Evolutionary conservation across 1,140 invertebrate species (phyloP).

Genomic region (Bacillus rossius): DNA sequence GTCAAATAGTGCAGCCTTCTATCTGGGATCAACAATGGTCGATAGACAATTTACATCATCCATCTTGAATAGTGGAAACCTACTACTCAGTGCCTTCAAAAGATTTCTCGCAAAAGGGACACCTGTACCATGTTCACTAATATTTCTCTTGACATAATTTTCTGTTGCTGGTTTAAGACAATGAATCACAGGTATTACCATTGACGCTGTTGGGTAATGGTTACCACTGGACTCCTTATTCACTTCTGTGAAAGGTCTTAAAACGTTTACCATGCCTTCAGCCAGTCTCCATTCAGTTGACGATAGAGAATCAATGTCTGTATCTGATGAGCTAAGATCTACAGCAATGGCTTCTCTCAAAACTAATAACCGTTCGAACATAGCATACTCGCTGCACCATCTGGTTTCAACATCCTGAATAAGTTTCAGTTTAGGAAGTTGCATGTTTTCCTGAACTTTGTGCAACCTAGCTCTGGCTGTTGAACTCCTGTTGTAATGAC

Average conservation of each 20-base stretch:
- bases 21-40: slow-evolving; percentile 2
- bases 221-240: background rate
- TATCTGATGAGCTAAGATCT: background rate
- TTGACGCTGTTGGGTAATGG: slow-evolving; percentile 1
- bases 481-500: slow-evolving; percentile 10
- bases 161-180: background rate
- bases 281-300: background rate
- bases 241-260: background rate
- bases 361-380: slow-evolving; percentile 22
- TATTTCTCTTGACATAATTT: background rate
- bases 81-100: background rate
- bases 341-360: slow-evolving; percentile 19
- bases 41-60: background rate
- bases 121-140: no score
- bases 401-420: slow-evolving; percentile 25
- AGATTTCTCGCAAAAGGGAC: background rate
- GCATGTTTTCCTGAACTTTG: slow-evolving; percentile 17
- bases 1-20: background rate
- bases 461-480: slow-evolving; percentile 15
- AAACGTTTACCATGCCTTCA: background rate
- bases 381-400: slow-evolving; percentile 28
- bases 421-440: slow-evolving; percentile 21
- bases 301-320: background rate
- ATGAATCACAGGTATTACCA: slow-evolving; percentile 8
- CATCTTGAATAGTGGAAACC: background rate